These are phyloP conservation scores for Phyllopteryx taeniolatus DNA, from an alignment of 2,113 vertebrate genomes.

Conservation along the genomic window DNA sequence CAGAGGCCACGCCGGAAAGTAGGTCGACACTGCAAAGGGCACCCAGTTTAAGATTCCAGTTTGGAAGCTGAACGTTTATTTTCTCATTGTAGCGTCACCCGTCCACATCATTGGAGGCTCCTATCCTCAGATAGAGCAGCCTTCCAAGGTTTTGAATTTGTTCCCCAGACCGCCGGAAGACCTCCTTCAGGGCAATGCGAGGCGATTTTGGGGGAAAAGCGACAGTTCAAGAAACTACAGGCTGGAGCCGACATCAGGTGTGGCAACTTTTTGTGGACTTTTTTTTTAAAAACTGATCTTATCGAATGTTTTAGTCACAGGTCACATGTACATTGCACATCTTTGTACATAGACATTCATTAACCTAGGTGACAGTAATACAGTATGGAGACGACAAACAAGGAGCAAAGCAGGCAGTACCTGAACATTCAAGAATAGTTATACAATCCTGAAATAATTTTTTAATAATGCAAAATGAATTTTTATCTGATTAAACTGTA, in stretches of 20 bases:
- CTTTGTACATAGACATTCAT: too few relatives aligned
- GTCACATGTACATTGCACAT: too few relatives aligned
- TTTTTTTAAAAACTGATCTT: not conserved
- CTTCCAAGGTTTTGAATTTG: conserved; percentile 64
- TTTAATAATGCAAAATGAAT: not conserved
- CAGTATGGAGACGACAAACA: too few relatives aligned
- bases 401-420: too few relatives aligned
- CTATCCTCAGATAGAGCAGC: conserved; percentile 61
- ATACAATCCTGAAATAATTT: too few relatives aligned
- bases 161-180: conserved; percentile 57
- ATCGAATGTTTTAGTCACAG: too few relatives aligned
- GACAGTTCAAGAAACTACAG: conserved; percentile 22
- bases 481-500: too few relatives aligned
- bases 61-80: not conserved
- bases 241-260: conserved; percentile 56
- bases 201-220: conserved; percentile 24
- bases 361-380: too few relatives aligned
- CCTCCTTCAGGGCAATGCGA: conserved; percentile 50
- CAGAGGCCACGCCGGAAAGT: conserved; percentile 88
- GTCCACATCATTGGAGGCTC: conserved; percentile 64
- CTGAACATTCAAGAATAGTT: too few relatives aligned
- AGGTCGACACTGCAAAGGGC: conserved; percentile 36
- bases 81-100: conserved; percentile 69
- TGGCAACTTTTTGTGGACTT: not conserved
- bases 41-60: not conserved